These are phyloP conservation scores for Cephus rjabovi DNA, from an alignment of 2,888 invertebrate genomes.

Conservation along the genomic window DNA sequence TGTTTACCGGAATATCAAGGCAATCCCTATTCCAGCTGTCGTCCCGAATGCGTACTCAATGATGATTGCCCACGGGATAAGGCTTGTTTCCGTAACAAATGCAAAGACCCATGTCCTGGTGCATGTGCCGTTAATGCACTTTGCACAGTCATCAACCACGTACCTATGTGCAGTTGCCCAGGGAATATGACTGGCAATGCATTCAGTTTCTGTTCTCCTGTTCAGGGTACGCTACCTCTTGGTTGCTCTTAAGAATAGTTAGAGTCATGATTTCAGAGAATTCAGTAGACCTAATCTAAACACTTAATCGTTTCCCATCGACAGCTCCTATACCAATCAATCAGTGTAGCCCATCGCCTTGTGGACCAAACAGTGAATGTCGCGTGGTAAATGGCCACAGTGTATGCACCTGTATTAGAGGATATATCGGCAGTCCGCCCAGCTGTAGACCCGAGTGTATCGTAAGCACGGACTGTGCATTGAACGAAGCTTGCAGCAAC, in stretches of 20 bases:
- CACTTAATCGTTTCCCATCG: constrained; percentile 1
- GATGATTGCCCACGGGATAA: constrained; percentile 78
- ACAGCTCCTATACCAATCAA: constrained; percentile 64
- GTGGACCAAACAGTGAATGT: constrained; percentile 77
- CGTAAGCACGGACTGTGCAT: constrained; percentile 67
- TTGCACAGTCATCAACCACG: constrained; percentile 56
- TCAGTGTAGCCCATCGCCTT: constrained; percentile 74
- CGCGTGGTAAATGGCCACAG: constrained; percentile 74
- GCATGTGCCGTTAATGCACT: constrained; percentile 78
- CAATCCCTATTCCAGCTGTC: constrained; percentile 74
- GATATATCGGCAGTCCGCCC: constrained; percentile 79
- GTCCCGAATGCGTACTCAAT: constrained; percentile 81
- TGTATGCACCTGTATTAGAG: constrained; percentile 75
- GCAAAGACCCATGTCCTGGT: constrained; percentile 80
- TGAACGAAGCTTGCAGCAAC: constrained; percentile 69
- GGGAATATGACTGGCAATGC: constrained; percentile 79
- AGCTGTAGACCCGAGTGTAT: constrained; percentile 70
- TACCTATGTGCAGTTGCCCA: constrained; percentile 64
- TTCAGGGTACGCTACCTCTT: constrained; percentile 6
- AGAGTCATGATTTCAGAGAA: constrained; percentile 17
- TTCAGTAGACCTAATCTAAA: constrained; percentile 1
- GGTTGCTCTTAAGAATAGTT: constrained; percentile 22
- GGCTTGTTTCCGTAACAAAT: constrained; percentile 81
- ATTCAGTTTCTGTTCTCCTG: constrained; percentile 55
- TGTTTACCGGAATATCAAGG: constrained; percentile 63